Evolutionary conservation across 2,888 invertebrate species (phyloP), one percentile per base, ranked within the genome.

Genomic region (Dolichopus griseipennis): DNA sequence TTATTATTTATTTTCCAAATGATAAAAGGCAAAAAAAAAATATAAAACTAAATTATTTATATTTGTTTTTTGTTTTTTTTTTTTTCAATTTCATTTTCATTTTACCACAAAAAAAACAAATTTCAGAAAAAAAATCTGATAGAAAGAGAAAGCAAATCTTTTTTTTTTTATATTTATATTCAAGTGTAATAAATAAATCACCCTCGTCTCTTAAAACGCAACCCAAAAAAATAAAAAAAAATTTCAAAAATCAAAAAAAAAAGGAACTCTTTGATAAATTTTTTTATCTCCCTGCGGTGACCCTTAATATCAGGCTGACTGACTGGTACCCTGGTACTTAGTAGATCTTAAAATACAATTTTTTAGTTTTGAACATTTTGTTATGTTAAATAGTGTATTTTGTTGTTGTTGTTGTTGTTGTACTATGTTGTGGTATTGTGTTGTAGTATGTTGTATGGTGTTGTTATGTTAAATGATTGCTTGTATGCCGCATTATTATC

Each of bases 141-240:
- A n/a, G 15, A 43, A 43, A 43, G 12, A n/a, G 15, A 41, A 52
- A 52, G 6, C 15, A 52, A 18, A 18, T 12, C 52, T 18, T 52
- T 52, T 52, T 52, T 15, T 12, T 41, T 41, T 41, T 41, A 6
- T 41, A 41, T 15, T 27, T 27, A 27, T 41, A 6, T 52, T 52
- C 52, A 52, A 52, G 52, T 52, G 18, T 52, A 52, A 52, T 52
- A 52, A 52, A 52, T 52, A 52, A 52, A 52, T 52, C 52, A 52
- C 52, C 52, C 52, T 52, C 52, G 52, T 52, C 52, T 52, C 52
- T 52, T 52, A 18, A 52, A 52, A 52, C 41, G 18, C 6, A 52
- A 52, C 15, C n/a, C 9, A 6, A 52, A 18, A 52, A 52, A 6
- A 18, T 18, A 52, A n/a, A 52, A 52, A n/a, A 52, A 52, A 18